Evolutionary conservation across 2,797 vertebrate genomes (phyloP), one percentile per base, ranked within the genome.

Genomic region (Malurus leucopterus): DNA sequence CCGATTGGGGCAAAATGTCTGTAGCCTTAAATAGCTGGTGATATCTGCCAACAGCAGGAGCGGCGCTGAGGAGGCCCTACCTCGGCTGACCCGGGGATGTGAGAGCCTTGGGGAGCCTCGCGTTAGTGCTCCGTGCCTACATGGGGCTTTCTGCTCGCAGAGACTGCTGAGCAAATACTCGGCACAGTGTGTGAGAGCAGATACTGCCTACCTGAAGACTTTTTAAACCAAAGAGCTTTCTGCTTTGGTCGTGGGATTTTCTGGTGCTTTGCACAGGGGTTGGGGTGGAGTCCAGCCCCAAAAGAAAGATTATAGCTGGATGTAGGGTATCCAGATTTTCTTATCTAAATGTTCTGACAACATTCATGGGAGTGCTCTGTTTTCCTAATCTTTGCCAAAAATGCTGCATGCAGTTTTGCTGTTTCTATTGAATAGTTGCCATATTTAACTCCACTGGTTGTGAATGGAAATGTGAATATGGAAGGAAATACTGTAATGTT

Each of bases 1-100:
- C 80, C 67, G 61, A 84, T 93, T 0, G 20, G 94, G 92, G 92
- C 93, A 89, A 89, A 94, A 93, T 92, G 89, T 95, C 94, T 93
- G 69, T 82, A 93, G 92, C 89, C 91, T 89, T 76, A 86, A 91
- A 89, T 82, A 94, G 81, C 88, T 88, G 0, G 77, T 92, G 85
- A 55, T 89, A 91, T 92, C 71, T 91, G 89, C 77, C 92, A 46
- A 1, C 86, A 93, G 89, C 87, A 88, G 93, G 73, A 89, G 77
- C 75, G 1, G 41, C 0, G 29, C 87, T 38, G 69, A 55, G 84
- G 58, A 74, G 71, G 43, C 62, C 80, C 61, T 68, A 47, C 83
- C 71, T 91, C 30, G 11, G 46, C 68, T 89, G 83, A 81, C 91
- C 78, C 13, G 11, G 65, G 69, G 53, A 32, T 59, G 82, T 1